A percentile compares a stretch with the other conserved stretches of the same genome.
phyloP scores from a whole-genome alignment of 2,113 vertebrate species.

The Plestiodon gilberti region DNA sequence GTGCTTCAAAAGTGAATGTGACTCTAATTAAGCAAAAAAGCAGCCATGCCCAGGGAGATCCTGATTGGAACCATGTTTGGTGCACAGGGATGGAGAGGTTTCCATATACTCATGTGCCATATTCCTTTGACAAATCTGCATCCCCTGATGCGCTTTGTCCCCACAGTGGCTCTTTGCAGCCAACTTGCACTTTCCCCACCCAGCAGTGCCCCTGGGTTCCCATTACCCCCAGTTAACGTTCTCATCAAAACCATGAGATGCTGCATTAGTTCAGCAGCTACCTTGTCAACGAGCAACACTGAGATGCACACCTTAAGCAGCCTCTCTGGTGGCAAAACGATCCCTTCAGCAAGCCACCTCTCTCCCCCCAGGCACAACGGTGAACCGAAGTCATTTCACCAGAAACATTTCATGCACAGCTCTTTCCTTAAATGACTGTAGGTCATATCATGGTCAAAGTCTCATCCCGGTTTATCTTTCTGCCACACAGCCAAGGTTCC shows the following conservation, averaged over 20 bases:
- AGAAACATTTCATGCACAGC: conserved; percentile 15
- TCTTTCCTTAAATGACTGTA: conserved; percentile 16
- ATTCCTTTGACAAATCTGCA: no score
- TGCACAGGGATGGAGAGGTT: no score
- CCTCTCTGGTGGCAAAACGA: neutral
- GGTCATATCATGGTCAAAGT: conserved; percentile 32
- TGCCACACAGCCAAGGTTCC: conserved; percentile 34
- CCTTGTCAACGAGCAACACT: conserved; percentile 26
- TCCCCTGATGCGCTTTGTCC: neutral
- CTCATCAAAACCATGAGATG: conserved; percentile 39
- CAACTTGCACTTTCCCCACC: neutral
- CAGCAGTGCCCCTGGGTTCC: neutral
- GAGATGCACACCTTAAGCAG: fast-evolving
- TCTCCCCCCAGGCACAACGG: neutral
- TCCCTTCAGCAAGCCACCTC: neutral
- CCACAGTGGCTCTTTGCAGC: neutral
- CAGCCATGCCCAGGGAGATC: neutral
- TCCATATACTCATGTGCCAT: no score
- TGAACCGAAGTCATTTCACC: conserved; percentile 21
- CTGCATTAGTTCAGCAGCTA: conserved; percentile 25
- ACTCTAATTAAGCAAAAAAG: no score
- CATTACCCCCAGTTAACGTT: neutral
- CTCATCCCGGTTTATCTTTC: conserved; percentile 52
- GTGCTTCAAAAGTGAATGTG: no score
- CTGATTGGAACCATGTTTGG: no score